Conservation (phyloP, 2,797 vertebrate genomes). For the Sebastes oblongus region DNA sequence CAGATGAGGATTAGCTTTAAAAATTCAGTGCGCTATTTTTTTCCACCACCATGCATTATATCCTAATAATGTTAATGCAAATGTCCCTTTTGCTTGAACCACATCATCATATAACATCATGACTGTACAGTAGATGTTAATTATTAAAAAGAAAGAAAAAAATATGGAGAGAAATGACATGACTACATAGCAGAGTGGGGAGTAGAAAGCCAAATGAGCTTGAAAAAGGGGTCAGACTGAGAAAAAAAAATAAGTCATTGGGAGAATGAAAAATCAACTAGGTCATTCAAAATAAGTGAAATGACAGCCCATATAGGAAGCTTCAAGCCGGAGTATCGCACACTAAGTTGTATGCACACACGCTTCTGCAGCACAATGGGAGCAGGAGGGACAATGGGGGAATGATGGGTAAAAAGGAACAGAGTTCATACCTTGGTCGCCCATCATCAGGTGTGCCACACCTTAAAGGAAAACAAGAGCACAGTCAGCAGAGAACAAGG, state of each 20-base stretch:
- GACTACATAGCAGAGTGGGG: slow-evolving; percentile 12
- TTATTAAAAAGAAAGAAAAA: slow-evolving; percentile 41
- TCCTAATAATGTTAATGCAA: slow-evolving; percentile 41
- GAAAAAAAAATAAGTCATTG: slow-evolving; percentile 10
- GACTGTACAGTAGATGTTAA: slow-evolving; percentile 40
- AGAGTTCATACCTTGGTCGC: slow-evolving; percentile 99
- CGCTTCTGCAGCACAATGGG: slow-evolving; percentile 49
- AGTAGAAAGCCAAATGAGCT: slow-evolving; percentile 54
- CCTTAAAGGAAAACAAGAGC: slow-evolving; percentile 99
- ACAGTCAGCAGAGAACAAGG: slow-evolving; percentile 99
- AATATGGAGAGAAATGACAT: slow-evolving; percentile 22
- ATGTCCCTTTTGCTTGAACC: slow-evolving; percentile 7
- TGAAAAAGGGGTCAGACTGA: slow-evolving; percentile 47
- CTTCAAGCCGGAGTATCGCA: slow-evolving; percentile 55
- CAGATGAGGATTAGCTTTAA: slow-evolving; percentile 68
- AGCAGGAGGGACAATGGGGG: slow-evolving; percentile 56
- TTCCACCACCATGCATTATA: slow-evolving; percentile 47
- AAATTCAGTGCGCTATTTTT: slow-evolving; percentile 34
- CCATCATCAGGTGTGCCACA: slow-evolving; percentile 99
- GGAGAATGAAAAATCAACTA: slow-evolving; percentile 46
- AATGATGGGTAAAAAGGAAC: slow-evolving; percentile 89
- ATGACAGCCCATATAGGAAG: slow-evolving; percentile 64
- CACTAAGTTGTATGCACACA: slow-evolving; percentile 27
- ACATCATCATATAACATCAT: slow-evolving; percentile 31
- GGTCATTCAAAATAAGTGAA: slow-evolving; percentile 76